A percentile compares a stretch with the other conserved stretches of the same genome.
phyloP scores from a whole-genome alignment of 2,888 invertebrate species.

The Microctonus brassicae region DNA sequence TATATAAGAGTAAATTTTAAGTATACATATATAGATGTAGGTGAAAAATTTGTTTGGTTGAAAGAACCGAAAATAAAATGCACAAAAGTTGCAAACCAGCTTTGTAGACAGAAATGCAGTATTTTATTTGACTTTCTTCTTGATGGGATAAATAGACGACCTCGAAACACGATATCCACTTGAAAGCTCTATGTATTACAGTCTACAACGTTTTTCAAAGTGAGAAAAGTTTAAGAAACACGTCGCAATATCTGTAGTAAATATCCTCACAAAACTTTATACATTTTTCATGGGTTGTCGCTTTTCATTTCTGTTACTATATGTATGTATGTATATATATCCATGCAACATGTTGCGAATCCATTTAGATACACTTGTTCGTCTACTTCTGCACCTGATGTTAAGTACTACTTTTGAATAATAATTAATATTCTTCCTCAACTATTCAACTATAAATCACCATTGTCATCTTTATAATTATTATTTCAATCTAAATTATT shows the following conservation, averaged over 20 bases:
- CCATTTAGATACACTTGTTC: slow-evolving; percentile 10
- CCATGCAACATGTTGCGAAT: neutral
- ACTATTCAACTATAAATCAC: neutral
- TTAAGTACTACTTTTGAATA: neutral
- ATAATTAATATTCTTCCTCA: neutral
- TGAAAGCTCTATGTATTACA: neutral
- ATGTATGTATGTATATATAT: neutral
- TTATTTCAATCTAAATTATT: too few species aligned
- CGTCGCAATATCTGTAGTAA: neutral
- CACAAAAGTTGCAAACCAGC: neutral
- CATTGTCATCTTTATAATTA: neutral
- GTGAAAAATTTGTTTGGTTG: neutral
- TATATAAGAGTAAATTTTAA: too few species aligned
- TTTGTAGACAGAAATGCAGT: neutral
- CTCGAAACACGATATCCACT: neutral
- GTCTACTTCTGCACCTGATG: slow-evolving; percentile 26
- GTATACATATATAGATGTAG: too few species aligned
- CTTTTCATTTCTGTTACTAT: slow-evolving; percentile 5
- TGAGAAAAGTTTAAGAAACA: neutral
- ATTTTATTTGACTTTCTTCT: neutral
- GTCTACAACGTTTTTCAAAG: neutral
- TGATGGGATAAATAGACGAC: neutral
- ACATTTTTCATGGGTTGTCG: slow-evolving; percentile 39
- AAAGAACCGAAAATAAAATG: neutral
- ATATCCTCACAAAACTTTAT: slow-evolving; percentile 24